Conservation (phyloP, 2,797 vertebrate species). For the Cetoscarus ocellatus region DNA sequence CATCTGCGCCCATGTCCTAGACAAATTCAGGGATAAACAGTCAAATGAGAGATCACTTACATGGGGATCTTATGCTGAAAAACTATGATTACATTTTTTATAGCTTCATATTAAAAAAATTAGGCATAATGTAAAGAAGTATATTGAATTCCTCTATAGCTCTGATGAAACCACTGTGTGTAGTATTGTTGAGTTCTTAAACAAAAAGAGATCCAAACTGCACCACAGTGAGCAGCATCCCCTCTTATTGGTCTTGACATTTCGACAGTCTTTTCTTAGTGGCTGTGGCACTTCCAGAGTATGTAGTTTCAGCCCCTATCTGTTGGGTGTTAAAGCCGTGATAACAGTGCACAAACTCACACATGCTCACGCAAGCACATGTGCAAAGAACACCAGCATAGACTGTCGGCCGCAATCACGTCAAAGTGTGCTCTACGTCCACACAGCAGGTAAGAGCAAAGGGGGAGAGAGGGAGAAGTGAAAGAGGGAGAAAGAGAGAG, state of each 20-base stretch:
- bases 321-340: constrained; percentile 55
- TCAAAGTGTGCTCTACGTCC: constrained; percentile 53
- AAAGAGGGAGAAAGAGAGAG: constrained; percentile 18
- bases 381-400: constrained; percentile 61
- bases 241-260: constrained; percentile 70
- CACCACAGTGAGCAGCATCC: constrained; percentile 39
- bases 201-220: constrained; percentile 29
- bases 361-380: constrained; percentile 30
- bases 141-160: too few species aligned
- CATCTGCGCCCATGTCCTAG: too few species aligned
- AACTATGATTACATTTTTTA: too few species aligned
- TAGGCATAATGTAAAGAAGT: too few species aligned
- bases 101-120: too few species aligned
- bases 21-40: too few species aligned
- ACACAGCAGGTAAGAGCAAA: constrained; percentile 43
- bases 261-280: constrained; percentile 64
- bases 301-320: constrained; percentile 63
- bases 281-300: constrained; percentile 67
- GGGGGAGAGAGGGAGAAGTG: constrained; percentile 22
- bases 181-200: constrained; percentile 30
- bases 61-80: too few species aligned
- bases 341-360: constrained; percentile 45
- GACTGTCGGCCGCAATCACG: constrained; percentile 67
- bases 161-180: neutral
- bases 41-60: too few species aligned